Conservation (phyloP, 2,888 invertebrate species). For the Acanthoscelides obtectus region DNA sequence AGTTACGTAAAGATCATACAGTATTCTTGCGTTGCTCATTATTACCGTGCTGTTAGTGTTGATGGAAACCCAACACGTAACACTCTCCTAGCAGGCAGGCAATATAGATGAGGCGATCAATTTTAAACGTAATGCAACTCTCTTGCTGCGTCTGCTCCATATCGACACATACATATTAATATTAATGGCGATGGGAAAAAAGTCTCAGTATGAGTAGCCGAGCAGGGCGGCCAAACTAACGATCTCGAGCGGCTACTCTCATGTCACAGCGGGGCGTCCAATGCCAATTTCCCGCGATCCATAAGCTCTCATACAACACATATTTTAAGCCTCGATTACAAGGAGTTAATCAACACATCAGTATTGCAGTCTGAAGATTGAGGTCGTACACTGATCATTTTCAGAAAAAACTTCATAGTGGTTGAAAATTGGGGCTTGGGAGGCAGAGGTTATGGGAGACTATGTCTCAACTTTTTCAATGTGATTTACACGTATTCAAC, state of each 20-base stretch:
- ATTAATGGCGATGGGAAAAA: slow-evolving; percentile 35
- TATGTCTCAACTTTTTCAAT: too few species aligned
- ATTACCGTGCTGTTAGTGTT: not conserved
- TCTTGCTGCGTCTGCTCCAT: not conserved
- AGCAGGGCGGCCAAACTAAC: slow-evolving; percentile 21
- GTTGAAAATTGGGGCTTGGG: too few species aligned
- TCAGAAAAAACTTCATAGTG: too few species aligned
- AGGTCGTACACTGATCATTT: too few species aligned
- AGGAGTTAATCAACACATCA: not conserved
- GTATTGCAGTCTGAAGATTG: too few species aligned
- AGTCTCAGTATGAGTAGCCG: slow-evolving; percentile 40
- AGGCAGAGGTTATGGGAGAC: too few species aligned
- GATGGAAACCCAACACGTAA: not conserved
- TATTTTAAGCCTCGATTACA: not conserved
- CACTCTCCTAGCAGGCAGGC: not conserved
- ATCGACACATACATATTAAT: slow-evolving; percentile 25
- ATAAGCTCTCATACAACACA: not conserved
- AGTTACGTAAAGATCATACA: too few species aligned
- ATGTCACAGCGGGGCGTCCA: not conserved
- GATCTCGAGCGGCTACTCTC: not conserved
- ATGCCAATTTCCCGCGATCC: not conserved
- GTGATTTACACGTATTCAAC: too few species aligned
- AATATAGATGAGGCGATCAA: not conserved
- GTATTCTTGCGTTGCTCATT: too few species aligned
- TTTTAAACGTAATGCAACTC: not conserved